Base-by-base conservation (phyloP, 2,797 vertebrate genomes). In the Sebastolobus altivelis region DNA sequence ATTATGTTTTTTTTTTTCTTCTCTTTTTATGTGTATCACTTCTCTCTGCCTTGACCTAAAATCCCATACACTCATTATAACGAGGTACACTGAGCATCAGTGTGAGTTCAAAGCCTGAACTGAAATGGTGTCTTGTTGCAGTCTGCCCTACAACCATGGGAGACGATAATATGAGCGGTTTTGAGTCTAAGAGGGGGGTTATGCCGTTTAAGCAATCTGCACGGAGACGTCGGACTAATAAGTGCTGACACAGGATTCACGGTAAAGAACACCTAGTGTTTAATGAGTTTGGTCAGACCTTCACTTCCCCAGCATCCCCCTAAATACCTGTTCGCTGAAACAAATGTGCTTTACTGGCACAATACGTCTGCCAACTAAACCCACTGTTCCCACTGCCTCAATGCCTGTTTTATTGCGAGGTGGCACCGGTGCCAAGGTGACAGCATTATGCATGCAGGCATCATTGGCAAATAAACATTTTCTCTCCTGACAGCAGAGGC, bases 401-500 rank as follows among this genome's bases (percentile, higher is more conserved):
- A 66, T 75, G 72, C 49, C 46, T 79, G 61, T 81, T 93, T 91
- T 93, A 89, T 91, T 87, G 69, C 72, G 46, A 60, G 46, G 63
- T 85, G 67, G 67, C 55, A 72, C 35, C 59, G n/a, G 46, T 82
- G 86, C 84, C 87, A 88, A 84, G 90, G 83, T 91, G 89, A 87
- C 83, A 92, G 85, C 74, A 85, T 91, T 90, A 91, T 76, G 63
- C 85, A 91, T 61, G 77, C 85, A 89, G 72, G 77, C 71, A 67
- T 82, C 75, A 87, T 43, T 80, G 82, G 80, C 63, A 52, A 89
- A 88, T 92, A 87, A 90, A 88, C 81, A 89, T 74, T 76, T 82
- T 80, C 78, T 71, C 67, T 61, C 71, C 60, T 91, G 76, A 83
- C 87, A 87, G 76, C 65, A 80, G 75, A 81, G 68, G 72, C 88